Conservation (phyloP, 2,888 invertebrate genomes). For the Phasia obesa region DNA sequence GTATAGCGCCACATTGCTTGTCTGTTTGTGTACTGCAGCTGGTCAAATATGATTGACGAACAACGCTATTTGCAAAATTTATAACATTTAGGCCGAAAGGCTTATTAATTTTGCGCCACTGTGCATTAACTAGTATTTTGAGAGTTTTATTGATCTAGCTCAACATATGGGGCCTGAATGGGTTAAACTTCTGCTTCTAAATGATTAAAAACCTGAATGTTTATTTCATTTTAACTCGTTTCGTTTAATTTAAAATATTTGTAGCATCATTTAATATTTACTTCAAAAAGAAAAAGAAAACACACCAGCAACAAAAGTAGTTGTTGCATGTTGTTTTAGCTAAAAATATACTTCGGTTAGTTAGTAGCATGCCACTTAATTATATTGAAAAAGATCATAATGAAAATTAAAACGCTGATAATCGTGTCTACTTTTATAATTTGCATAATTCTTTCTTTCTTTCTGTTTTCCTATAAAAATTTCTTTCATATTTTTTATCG, state of each 20-base stretch:
- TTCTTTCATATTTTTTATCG: slow-evolving; percentile 16
- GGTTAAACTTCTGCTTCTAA: no score
- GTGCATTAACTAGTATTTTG: no score
- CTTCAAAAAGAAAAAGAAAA: not conserved
- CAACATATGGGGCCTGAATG: no score
- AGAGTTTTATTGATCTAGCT: no score
- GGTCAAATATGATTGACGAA: no score
- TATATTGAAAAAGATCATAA: slow-evolving; percentile 2
- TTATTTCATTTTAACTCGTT: not conserved
- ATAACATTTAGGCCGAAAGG: no score
- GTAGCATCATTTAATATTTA: not conserved
- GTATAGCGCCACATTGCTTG: no score
- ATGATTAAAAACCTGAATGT: no score
- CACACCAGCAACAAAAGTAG: not conserved
- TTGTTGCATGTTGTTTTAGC: slow-evolving; percentile 42
- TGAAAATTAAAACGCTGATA: slow-evolving; percentile 6
- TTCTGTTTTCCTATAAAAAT: not conserved
- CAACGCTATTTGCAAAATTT: no score
- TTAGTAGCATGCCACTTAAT: slow-evolving; percentile 7
- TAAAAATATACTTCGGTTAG: not conserved
- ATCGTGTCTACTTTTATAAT: slow-evolving; percentile 28
- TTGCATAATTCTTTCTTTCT: slow-evolving; percentile 55
- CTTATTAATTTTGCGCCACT: no score
- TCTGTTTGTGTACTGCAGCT: no score
- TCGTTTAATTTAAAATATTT: not conserved